Evolutionary conservation across 2,888 invertebrate species (phyloP).

Genomic region (Athripsodes cinereus): DNA sequence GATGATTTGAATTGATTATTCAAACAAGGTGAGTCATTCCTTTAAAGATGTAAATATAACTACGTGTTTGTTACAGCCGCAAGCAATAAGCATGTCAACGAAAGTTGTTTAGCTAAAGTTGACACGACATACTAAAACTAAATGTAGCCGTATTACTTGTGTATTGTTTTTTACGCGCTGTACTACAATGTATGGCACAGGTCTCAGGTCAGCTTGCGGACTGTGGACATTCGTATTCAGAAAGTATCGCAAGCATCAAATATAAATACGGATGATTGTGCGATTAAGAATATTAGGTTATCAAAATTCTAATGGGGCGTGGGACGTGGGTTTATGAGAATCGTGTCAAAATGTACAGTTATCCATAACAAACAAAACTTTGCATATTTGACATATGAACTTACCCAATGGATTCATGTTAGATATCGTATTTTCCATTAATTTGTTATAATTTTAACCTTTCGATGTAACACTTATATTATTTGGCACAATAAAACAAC

Average conservation of each 20-base stretch:
- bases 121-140: not conserved
- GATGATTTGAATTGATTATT: not conserved
- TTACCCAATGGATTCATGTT: conserved; percentile 20
- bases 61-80: not conserved
- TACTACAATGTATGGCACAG: too few species aligned
- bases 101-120: not conserved
- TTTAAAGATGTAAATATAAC: not conserved
- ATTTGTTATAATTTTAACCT: not conserved
- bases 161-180: too few species aligned
- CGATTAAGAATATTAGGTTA: conserved; percentile 13
- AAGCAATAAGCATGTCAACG: not conserved
- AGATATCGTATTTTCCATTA: conserved; percentile 16
- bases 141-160: too few species aligned
- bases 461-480: not conserved
- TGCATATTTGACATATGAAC: conserved; percentile 24
- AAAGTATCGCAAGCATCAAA: not conserved
- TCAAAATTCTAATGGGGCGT: conserved; percentile 9
- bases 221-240: not conserved
- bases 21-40: not conserved
- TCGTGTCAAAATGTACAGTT: conserved; percentile 25
- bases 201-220: not conserved
- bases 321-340: conserved; percentile 23
- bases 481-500: conserved; percentile 22
- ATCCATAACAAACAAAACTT: conserved; percentile 23
- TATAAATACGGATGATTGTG: not conserved